A percentile compares a stretch with the other conserved stretches of the same genome.
These are phyloP conservation scores for Eurytemora carolleeae DNA, from an alignment of 1,140 invertebrate species.

Conservation along the genomic window DNA sequence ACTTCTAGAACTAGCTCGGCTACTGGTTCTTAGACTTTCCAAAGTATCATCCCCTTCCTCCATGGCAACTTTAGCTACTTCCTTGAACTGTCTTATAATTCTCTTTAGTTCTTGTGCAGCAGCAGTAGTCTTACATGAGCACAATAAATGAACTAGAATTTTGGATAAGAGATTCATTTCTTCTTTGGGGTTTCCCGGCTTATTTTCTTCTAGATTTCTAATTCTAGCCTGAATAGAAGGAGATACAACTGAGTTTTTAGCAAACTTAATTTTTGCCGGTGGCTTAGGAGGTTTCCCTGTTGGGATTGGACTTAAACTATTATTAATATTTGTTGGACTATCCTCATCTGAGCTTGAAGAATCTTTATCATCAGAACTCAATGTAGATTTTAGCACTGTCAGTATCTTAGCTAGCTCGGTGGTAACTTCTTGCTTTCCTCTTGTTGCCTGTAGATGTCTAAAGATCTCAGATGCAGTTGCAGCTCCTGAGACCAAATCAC, in stretches of 20 bases:
- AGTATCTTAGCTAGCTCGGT: conserved; percentile 10
- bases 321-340: neutral
- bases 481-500: neutral
- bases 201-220: conserved; percentile 2
- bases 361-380: neutral
- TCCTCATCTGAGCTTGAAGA: neutral
- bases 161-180: conserved; percentile 5
- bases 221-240: neutral
- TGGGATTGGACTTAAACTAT: neutral
- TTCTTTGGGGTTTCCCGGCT: conserved; percentile 2
- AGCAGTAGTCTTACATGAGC: conserved; percentile 3
- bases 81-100: conserved; percentile 5
- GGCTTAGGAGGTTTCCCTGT: neutral
- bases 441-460: conserved; percentile 7
- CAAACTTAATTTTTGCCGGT: neutral
- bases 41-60: conserved; percentile 4
- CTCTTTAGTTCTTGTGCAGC: conserved; percentile 5
- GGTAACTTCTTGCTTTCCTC: conserved; percentile 6
- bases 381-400: conserved; percentile 3
- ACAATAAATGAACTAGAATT: conserved; percentile 6
- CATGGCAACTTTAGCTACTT: neutral
- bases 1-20: conserved; percentile 1
- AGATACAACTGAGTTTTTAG: neutral
- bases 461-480: conserved; percentile 6
- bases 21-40: neutral